Conservation (phyloP, 2,888 invertebrate species). For the Tinea pellionella region DNA sequence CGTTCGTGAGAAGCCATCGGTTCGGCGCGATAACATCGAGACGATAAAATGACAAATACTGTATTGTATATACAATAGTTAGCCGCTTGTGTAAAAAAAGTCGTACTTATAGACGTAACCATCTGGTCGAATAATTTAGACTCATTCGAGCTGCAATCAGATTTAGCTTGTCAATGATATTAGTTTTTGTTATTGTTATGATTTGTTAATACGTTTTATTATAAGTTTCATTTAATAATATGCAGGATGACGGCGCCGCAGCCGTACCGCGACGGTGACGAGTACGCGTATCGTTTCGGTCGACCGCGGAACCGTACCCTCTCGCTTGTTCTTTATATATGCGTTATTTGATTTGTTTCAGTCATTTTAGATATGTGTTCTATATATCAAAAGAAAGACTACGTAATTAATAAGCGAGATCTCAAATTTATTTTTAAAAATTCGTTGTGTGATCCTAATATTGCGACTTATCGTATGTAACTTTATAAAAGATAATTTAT, state of each 20-base stretch:
- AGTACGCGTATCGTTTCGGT: slow-evolving; percentile 15
- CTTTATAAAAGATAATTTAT: slow-evolving; percentile 64
- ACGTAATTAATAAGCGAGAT: slow-evolving; percentile 69
- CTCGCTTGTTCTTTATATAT: slow-evolving; percentile 56
- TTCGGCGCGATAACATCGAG: slow-evolving; percentile 61
- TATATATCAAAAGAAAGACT: slow-evolving; percentile 68
- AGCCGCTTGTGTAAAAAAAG: slow-evolving; percentile 64
- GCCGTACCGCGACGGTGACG: slow-evolving; percentile 19
- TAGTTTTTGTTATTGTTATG: slow-evolving; percentile 59
- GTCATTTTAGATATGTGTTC: slow-evolving; percentile 63
- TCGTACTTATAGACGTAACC: slow-evolving; percentile 51
- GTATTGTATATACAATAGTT: slow-evolving; percentile 64
- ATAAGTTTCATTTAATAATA: slow-evolving; percentile 22
- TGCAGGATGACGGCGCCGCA: slow-evolving; percentile 14
- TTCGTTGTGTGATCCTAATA: slow-evolving; percentile 64
- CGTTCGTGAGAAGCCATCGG: slow-evolving; percentile 68
- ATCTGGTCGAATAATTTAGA: slow-evolving; percentile 63
- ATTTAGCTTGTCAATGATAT: slow-evolving; percentile 51
- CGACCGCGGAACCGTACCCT: slow-evolving; percentile 18
- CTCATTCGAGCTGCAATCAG: slow-evolving; percentile 60
- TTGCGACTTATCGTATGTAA: slow-evolving; percentile 60
- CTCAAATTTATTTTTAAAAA: slow-evolving; percentile 68
- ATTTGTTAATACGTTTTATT: slow-evolving; percentile 41
- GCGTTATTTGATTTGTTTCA: slow-evolving; percentile 57
- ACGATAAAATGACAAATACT: slow-evolving; percentile 38